Evolutionary conservation across 2,888 invertebrate genomes (phyloP), one percentile per base, ranked within the genome.

Genomic region (Euphydryas editha): DNA sequence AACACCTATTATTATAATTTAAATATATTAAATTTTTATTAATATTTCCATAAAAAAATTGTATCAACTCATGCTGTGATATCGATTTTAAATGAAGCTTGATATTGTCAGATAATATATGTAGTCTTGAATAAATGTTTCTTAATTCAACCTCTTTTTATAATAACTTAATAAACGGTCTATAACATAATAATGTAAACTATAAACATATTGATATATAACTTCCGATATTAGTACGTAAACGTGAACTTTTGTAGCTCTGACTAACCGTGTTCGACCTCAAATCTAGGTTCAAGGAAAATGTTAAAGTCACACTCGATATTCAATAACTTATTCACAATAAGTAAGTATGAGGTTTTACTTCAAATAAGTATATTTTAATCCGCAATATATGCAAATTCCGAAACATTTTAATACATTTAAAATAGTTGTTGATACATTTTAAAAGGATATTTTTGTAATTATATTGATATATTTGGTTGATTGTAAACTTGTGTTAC

Each of bases 281-380:
- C 54, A 54, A 54, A 54, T 17, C 54, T 17, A 7, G 54, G 54
- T 54, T 54, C 54, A 54, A 54, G 54, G 54, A 17, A 54, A 36
- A 54, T 54, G 36, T 54, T 54, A 36, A 17, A 36, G 8, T 36
- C 24, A 54, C 54, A 54, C 36, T 54, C 30, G 36, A 30, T 49
- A 36, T 54, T 54, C 17, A 36, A 17, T 54, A 36, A 36, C 30
- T 6, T 36, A 54, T 36, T 54, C 54, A 54, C 36, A 17, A 24
- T 21, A 24, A 51, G n/a, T 47, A n/a, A 17, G 8, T 30, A 30
- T 36, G 21, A 30, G 18, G 47, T 47, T 47, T 47, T 47, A 47
- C 42, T n/a, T n/a, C 1, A 5, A 44, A n/a, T 44, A n/a, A 44
- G 4, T 36, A 30, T 8, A 30, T 30, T 2, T 30, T 30, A 30